Percentiles rank a stretch among this genome's conserved stretches.
phyloP scores from a whole-genome alignment of 2,797 vertebrate species.

The Sebastes trivittatus region DNA sequence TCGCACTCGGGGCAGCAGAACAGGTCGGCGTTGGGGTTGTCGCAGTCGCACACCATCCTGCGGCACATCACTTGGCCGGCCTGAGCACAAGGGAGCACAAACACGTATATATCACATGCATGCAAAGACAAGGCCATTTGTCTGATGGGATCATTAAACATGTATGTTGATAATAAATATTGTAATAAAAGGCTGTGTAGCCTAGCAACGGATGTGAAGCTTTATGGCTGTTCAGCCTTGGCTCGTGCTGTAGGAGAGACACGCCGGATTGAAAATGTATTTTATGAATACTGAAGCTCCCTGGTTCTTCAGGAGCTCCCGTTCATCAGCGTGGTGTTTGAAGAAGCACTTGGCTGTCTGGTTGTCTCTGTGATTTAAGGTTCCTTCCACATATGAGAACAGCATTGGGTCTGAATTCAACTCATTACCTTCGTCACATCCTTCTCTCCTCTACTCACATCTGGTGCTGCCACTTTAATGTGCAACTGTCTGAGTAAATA shows the following conservation, averaged over 20 bases:
- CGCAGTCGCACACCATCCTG: conserved; percentile 98
- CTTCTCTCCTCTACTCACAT: background rate
- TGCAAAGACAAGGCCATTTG: conserved; percentile 25
- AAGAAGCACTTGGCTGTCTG: conserved; percentile 12
- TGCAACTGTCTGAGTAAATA: background rate
- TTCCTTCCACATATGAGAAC: background rate
- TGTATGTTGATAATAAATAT: conserved; percentile 52
- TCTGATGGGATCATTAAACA: conserved; percentile 52
- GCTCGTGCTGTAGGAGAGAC: background rate
- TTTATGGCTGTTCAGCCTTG: conserved; percentile 4
- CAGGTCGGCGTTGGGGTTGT: conserved; percentile 95
- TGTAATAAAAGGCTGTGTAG: conserved; percentile 14
- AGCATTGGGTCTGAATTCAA: background rate
- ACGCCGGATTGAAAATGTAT: conserved; percentile 1
- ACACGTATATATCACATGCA: background rate
- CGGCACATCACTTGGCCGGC: conserved; percentile 95
- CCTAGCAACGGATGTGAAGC: conserved; percentile 9
- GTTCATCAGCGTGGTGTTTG: conserved; percentile 11
- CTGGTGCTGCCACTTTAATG: background rate
- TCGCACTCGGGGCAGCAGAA: conserved; percentile 99
- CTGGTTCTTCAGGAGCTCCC: conserved; percentile 3
- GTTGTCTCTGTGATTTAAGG: conserved; percentile 24
- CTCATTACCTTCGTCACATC: conserved; percentile 16
- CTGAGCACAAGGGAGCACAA: conserved; percentile 68
- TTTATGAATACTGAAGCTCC: conserved; percentile 25